Evolutionary conservation across 2,797 vertebrate species (phyloP).

Genomic region (Xiphorhynchus erythropygius): DNA sequence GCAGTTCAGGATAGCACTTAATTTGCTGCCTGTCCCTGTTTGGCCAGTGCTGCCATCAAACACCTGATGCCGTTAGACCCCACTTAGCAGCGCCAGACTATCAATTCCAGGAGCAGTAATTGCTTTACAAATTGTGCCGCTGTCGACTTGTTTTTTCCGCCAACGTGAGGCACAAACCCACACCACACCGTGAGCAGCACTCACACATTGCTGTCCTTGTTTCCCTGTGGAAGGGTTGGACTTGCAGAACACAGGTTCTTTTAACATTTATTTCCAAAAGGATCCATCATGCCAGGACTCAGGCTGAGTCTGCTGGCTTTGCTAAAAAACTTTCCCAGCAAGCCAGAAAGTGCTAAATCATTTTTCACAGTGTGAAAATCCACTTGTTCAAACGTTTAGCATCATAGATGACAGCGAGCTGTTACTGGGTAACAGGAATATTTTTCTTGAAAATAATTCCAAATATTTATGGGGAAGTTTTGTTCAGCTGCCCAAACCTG

Average conservation of each 20-base stretch:
- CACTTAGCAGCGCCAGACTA: not conserved
- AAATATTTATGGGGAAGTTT: not conserved
- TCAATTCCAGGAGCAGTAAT: constrained; percentile 45
- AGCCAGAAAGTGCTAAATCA: not conserved
- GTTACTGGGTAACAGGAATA: not conserved
- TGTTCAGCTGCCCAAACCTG: not conserved
- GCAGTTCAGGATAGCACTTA: not conserved
- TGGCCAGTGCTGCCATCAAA: not conserved
- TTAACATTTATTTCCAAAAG: constrained; percentile 26
- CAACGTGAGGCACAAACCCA: not conserved
- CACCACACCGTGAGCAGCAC: not conserved
- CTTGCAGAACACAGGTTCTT: constrained; percentile 30
- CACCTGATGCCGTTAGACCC: not conserved
- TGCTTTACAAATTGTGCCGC: constrained; percentile 58
- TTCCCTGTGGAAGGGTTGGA: not conserved
- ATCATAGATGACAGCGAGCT: not conserved
- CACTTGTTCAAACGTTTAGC: not conserved
- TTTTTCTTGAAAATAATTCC: not conserved
- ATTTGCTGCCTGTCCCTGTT: not conserved
- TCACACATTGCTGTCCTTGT: constrained; percentile 46
- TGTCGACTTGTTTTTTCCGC: not conserved
- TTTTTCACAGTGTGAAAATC: not conserved
- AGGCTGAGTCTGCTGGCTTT: not conserved
- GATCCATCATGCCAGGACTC: not conserved
- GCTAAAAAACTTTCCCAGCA: not conserved